Evolutionary conservation across 2,888 invertebrate species (phyloP).

Genomic region (Rhagophthalmus giganteus): DNA sequence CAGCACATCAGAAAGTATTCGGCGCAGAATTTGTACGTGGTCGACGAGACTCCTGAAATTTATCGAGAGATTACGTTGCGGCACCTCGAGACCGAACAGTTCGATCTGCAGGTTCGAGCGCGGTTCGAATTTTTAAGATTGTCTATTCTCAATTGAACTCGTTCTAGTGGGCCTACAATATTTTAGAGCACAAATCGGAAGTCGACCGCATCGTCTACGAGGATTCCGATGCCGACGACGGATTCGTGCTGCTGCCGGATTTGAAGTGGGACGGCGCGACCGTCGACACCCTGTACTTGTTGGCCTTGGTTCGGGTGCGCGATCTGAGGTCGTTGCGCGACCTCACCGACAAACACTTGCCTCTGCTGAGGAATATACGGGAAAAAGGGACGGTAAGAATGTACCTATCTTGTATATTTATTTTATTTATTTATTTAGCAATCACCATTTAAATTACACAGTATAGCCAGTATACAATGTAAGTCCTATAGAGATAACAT

Average conservation of each 20-base stretch:
- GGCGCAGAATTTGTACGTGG: conserved; percentile 70
- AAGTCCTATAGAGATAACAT: no score
- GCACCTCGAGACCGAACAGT: conserved; percentile 71
- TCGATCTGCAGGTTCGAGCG: conserved; percentile 81
- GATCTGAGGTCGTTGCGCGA: conserved; percentile 85
- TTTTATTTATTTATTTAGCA: no score
- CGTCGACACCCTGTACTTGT: conserved; percentile 77
- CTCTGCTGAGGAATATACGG: conserved; percentile 79
- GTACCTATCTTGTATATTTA: no score
- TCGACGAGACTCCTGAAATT: conserved; percentile 82
- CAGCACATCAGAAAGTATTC: conserved; percentile 89
- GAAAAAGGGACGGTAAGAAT: conserved; percentile 70
- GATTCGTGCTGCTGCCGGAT: conserved; percentile 91
- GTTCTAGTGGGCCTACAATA: conserved; percentile 95
- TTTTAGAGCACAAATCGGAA: conserved; percentile 89
- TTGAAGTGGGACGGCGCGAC: conserved; percentile 91
- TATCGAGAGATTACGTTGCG: conserved; percentile 81
- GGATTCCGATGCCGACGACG: conserved; percentile 73
- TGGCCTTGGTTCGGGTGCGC: conserved; percentile 76
- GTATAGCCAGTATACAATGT: no score
- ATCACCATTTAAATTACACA: no score
- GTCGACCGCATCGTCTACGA: conserved; percentile 83
- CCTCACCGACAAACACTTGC: conserved; percentile 74
- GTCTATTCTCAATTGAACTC: conserved; percentile 2
- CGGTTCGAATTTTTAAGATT: conserved; percentile 2